These are phyloP conservation scores for Fregata magnificens DNA, from an alignment of 2,113 vertebrate species.

Conservation along the genomic window DNA sequence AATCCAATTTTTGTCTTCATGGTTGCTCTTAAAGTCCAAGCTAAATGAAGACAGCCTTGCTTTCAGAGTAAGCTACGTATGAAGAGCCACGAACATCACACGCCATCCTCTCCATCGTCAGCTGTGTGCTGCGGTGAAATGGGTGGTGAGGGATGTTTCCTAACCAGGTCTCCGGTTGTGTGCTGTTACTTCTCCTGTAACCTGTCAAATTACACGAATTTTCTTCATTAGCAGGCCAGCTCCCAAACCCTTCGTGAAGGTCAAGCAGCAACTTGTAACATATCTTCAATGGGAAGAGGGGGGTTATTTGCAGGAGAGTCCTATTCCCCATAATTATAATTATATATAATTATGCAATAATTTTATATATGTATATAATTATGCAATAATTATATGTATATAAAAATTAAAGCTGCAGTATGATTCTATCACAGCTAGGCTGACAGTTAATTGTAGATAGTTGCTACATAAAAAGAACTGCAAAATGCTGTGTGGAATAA, in stretches of 20 bases:
- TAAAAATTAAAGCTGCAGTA: background rate
- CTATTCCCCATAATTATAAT: background rate
- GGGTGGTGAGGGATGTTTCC: background rate
- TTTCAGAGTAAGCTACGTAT: background rate
- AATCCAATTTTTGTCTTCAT: accelerated
- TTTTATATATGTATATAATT: background rate
- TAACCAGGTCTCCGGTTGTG: accelerated
- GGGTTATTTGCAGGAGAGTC: background rate
- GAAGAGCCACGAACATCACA: accelerated
- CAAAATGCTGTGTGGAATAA: background rate
- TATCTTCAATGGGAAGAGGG: background rate
- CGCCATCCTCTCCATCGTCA: accelerated
- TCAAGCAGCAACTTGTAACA: accelerated
- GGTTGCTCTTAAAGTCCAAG: background rate
- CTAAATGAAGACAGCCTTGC: background rate
- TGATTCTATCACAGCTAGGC: background rate
- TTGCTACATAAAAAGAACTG: background rate
- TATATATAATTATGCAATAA: background rate
- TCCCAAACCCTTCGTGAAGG: background rate
- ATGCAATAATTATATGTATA: background rate
- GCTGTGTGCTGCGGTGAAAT: background rate
- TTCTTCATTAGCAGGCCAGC: background rate
- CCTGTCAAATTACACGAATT: accelerated
- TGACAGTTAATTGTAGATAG: background rate
- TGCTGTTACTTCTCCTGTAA: background rate